A percentile compares a stretch with the other conserved stretches of the same genome.
These are phyloP conservation scores for Heliconius hewitsoni DNA, from an alignment of 1,140 invertebrate genomes.

Conservation along the genomic window DNA sequence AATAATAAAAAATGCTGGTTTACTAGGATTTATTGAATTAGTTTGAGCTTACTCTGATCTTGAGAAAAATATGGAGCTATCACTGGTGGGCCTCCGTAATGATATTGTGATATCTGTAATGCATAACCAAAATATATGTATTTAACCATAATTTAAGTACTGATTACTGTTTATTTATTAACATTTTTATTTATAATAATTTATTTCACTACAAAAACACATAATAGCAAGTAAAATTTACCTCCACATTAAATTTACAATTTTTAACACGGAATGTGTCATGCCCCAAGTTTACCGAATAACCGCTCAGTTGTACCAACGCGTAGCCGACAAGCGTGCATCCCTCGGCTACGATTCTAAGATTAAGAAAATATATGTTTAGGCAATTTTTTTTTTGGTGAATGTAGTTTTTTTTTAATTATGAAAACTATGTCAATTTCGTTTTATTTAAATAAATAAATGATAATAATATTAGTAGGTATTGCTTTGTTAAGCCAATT, in stretches of 20 bases:
- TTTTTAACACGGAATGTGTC: slow-evolving; percentile 47
- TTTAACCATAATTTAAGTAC: not conserved
- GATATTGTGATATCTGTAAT: slow-evolving; percentile 49
- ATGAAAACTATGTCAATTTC: too few relatives aligned
- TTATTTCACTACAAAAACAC: not conserved
- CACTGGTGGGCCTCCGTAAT: slow-evolving; percentile 47
- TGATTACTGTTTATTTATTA: not conserved
- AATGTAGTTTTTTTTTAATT: too few relatives aligned
- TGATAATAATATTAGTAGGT: too few relatives aligned
- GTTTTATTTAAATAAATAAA: too few relatives aligned
- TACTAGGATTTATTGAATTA: not conserved
- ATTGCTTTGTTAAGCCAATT: too few relatives aligned
- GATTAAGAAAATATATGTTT: slow-evolving; percentile 22
- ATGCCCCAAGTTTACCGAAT: slow-evolving; percentile 54
- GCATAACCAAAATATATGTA: not conserved
- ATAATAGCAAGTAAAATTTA: slow-evolving; percentile 32
- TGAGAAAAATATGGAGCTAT: slow-evolving; percentile 58
- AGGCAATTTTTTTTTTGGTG: too few relatives aligned
- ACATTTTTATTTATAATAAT: not conserved
- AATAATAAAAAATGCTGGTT: not conserved
- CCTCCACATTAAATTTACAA: slow-evolving; percentile 65
- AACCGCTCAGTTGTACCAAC: slow-evolving; percentile 46
- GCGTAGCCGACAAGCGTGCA: slow-evolving; percentile 52
- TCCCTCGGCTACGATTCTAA: slow-evolving; percentile 57
- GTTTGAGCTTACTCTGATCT: slow-evolving; percentile 45